Evolutionary conservation across 2,113 vertebrate genomes (phyloP).

Genomic region (Ictalurus furcatus): DNA sequence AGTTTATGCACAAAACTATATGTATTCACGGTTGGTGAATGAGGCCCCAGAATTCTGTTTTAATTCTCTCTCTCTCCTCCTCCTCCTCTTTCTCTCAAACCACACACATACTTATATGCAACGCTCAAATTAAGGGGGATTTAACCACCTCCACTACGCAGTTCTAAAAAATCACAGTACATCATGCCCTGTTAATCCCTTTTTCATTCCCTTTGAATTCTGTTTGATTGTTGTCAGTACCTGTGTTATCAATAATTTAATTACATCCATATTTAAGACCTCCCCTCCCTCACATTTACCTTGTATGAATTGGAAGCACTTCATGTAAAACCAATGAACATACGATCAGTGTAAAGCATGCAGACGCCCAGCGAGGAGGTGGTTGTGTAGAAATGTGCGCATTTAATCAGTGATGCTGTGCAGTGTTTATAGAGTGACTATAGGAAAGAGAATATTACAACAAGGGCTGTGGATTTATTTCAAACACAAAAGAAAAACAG

Average conservation of each 20-base stretch:
- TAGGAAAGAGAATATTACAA: not conserved
- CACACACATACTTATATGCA: not conserved
- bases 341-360: not conserved
- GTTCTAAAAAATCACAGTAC: not conserved
- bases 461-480: not conserved
- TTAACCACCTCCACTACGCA: not conserved
- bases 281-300: not conserved
- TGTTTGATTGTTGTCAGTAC: not conserved
- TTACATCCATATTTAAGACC: not conserved
- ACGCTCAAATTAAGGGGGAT: not conserved
- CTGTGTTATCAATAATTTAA: not conserved
- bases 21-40: not conserved
- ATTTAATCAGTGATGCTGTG: not conserved
- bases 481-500: not conserved
- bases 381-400: not conserved
- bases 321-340: not conserved
- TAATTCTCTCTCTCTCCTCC: too few species aligned
- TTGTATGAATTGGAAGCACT: not conserved
- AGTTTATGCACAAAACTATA: too few species aligned
- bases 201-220: not conserved
- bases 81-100: not conserved
- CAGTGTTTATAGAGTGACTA: not conserved
- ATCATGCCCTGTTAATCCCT: not conserved
- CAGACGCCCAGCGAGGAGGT: not conserved
- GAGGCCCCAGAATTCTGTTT: not conserved